Base-by-base conservation (phyloP, 2,888 invertebrate species). In the Agonopterix subpropinquella region DNA sequence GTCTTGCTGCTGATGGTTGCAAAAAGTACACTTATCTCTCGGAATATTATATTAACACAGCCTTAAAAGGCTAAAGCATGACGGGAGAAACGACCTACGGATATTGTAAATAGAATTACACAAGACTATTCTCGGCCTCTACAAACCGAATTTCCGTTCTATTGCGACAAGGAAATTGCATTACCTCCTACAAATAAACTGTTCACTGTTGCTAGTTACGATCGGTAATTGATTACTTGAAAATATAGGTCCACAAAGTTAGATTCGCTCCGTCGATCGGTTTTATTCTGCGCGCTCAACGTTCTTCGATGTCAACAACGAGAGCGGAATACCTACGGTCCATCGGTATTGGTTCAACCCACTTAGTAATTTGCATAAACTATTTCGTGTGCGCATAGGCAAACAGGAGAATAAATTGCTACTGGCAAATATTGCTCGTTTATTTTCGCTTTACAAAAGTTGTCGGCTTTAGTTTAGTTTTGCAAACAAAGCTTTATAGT, bases 341-440 rank as follows among this genome's bases (percentile, higher is more conserved):
- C 49, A 58, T 55, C 52, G 56, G 60, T 60, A 63, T 68, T 61
- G 53, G 55, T 56, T 50, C 56, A 62, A 58, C 55, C 62, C 56
- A 55, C 48, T 51, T 49, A 28, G 53, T 52, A 57, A 67, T 74
- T 68, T 69, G 62, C 67, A 71, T 70, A 66, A 70, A 66, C 62
- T 62, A 67, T 70, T 73, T 68, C 53, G 57, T 57, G 59, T 64
- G 62, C 62, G 65, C 66, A 68, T 65, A 68, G 58, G 56, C 64
- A 64, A 67, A 64, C 61, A 59, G 47, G 51, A 49, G 59, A 64
- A 64, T 67, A 62, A 64, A 70, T 61, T 62, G 53, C 10, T 52
- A 9, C 54, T 51, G 58, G 47, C 48, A 55, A 53, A 61, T 58
- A 58, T 56, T 60, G 42, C 48, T 51, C 52, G 50, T 44, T 9